phyloP scores from a whole-genome alignment of 1,140 invertebrate genomes.

The Drosophila aff. region DNA sequence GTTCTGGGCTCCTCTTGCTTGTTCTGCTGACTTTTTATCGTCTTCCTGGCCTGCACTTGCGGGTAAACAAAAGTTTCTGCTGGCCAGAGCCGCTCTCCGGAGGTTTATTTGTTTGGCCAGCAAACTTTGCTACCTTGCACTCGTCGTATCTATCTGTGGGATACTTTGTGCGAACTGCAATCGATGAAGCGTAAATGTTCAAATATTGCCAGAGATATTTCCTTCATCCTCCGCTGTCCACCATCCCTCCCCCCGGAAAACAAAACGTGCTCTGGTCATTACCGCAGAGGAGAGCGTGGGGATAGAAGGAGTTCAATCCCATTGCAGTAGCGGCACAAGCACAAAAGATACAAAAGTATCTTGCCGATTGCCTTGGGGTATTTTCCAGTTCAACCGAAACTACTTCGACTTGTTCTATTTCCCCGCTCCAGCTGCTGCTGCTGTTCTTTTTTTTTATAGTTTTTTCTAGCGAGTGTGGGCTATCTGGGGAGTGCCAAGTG shows the following conservation, averaged over 20 bases:
- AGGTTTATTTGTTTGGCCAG: constrained; percentile 80
- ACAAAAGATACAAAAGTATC: constrained; percentile 76
- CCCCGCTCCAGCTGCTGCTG: constrained; percentile 6
- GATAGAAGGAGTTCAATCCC: constrained; percentile 31
- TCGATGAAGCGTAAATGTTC: constrained; percentile 84
- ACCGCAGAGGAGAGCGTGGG: constrained; percentile 48
- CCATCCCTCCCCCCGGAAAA: constrained; percentile 28
- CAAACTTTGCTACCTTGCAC: constrained; percentile 72
- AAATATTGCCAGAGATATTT: constrained; percentile 70
- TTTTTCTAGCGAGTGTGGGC: constrained; percentile 12
- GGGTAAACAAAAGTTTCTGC: constrained; percentile 74
- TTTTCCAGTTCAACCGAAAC: constrained; percentile 59
- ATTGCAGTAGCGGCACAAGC: constrained; percentile 49
- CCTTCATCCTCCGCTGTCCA: neutral
- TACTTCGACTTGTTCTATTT: constrained; percentile 51
- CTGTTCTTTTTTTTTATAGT: constrained; percentile 17
- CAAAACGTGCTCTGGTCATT: constrained; percentile 78
- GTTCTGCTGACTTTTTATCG: constrained; percentile 64
- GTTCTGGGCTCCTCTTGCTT: constrained; percentile 3
- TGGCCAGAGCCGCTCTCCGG: constrained; percentile 29
- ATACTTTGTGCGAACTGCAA: constrained; percentile 63
- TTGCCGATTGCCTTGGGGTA: constrained; percentile 74
- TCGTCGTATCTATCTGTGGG: constrained; percentile 47
- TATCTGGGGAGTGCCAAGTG: constrained; percentile 45
- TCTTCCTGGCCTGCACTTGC: constrained; percentile 62